Evolutionary conservation across 2,888 invertebrate species (phyloP).

Genomic region (Molanna angustata): DNA sequence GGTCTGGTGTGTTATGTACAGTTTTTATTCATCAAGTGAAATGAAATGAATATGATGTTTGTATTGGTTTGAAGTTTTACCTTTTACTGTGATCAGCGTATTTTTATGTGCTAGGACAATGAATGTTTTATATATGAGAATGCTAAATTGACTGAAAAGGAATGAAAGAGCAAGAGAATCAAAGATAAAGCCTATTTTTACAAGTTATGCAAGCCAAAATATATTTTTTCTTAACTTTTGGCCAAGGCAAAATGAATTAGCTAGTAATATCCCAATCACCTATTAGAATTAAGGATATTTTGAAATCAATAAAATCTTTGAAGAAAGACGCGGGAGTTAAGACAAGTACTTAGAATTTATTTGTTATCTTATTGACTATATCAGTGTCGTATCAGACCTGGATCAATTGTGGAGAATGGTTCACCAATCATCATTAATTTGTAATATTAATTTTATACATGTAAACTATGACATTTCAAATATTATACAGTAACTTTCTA

Average conservation of each 20-base stretch:
- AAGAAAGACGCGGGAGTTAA: constrained; percentile 22
- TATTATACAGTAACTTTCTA: no score
- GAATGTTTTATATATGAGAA: constrained; percentile 27
- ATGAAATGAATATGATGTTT: no score
- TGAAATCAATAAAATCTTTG: constrained; percentile 11
- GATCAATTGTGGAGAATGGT: no score
- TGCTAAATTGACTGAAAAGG: constrained; percentile 28
- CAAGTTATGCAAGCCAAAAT: constrained; percentile 31
- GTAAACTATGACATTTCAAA: no score
- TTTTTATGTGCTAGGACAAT: constrained; percentile 33
- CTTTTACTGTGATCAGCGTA: constrained; percentile 31
- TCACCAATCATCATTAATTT: no score
- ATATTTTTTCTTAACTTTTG: constrained; percentile 26
- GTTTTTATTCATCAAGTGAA: no score
- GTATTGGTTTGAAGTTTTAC: no score
- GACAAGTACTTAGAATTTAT: constrained; percentile 33
- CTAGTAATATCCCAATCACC: constrained; percentile 30
- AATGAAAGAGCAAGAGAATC: constrained; percentile 24
- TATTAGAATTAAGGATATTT: constrained; percentile 30
- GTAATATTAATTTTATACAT: no score
- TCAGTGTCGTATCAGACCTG: no score
- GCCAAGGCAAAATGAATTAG: constrained; percentile 26
- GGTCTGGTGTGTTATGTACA: no score
- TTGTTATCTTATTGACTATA: no score
- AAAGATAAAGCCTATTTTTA: constrained; percentile 32